phyloP scores from a whole-genome alignment of 1,140 invertebrate genomes.

The Pomacea maculata region DNA sequence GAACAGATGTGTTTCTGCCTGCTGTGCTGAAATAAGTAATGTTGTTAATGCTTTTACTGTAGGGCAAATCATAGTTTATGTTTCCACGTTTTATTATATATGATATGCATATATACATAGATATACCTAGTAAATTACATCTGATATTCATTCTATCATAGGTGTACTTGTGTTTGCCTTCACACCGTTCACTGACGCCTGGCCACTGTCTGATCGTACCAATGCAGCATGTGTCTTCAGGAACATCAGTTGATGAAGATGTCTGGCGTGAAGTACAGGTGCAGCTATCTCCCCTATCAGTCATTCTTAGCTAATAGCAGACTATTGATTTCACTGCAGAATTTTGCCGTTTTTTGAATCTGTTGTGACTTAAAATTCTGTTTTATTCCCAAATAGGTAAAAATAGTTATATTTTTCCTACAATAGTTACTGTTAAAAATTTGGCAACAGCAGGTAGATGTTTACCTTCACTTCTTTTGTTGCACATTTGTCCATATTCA shows the following conservation, averaged over 20 bases:
- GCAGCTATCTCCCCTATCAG: not conserved
- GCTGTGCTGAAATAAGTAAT: too few species aligned
- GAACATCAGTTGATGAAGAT: constrained; percentile 90
- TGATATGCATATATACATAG: not conserved
- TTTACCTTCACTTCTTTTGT: too few species aligned
- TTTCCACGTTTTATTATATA: not conserved
- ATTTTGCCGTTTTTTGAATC: not conserved
- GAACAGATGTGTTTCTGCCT: too few species aligned
- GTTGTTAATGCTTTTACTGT: not conserved
- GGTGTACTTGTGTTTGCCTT: constrained; percentile 82
- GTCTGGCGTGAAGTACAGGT: constrained; percentile 89
- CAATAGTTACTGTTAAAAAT: too few species aligned
- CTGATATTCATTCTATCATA: constrained; percentile 45
- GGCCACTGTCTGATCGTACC: constrained; percentile 90
- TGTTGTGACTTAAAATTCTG: too few species aligned
- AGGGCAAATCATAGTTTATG: not conserved
- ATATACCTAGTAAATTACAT: not conserved
- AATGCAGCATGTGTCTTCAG: constrained; percentile 80
- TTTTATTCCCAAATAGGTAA: too few species aligned
- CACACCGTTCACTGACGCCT: constrained; percentile 79
- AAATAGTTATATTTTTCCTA: too few species aligned
- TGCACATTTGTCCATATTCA: too few species aligned
- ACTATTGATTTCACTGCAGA: not conserved
- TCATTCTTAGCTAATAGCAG: not conserved
- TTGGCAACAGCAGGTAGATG: too few species aligned